Conservation (phyloP, 1,140 invertebrate species). For the Sipha flava region DNA sequence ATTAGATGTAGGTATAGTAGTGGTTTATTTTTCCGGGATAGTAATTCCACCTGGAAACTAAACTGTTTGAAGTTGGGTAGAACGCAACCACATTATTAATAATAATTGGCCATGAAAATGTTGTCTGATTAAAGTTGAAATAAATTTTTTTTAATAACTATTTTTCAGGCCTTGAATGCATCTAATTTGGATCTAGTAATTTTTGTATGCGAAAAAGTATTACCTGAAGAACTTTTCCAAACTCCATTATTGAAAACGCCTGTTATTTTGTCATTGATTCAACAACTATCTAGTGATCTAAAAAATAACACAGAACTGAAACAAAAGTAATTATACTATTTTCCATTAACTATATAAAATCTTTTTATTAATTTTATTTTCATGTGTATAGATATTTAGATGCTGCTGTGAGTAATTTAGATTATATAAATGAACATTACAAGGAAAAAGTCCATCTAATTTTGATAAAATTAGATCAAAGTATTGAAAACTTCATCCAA, state of each 20-base stretch:
- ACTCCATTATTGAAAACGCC: constrained; percentile 66
- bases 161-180: constrained; percentile 65
- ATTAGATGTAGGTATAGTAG: no score
- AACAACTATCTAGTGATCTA: constrained; percentile 84
- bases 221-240: constrained; percentile 66
- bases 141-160: neutral
- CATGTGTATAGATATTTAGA: constrained; percentile 63
- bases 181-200: constrained; percentile 64
- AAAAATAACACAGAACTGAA: constrained; percentile 76
- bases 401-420: constrained; percentile 76
- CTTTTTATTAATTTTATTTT: neutral
- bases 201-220: constrained; percentile 75
- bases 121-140: no score
- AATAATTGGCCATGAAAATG: no score
- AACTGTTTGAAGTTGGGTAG: no score
- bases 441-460: constrained; percentile 75
- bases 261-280: constrained; percentile 81
- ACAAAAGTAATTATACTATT: constrained; percentile 55
- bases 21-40: no score
- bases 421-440: constrained; percentile 64
- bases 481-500: neutral
- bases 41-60: no score
- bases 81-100: no score
- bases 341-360: neutral
- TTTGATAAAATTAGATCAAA: constrained; percentile 42